Evolutionary conservation across 1,140 invertebrate genomes (phyloP).

Genomic region (Ctenoplectra terminalis): DNA sequence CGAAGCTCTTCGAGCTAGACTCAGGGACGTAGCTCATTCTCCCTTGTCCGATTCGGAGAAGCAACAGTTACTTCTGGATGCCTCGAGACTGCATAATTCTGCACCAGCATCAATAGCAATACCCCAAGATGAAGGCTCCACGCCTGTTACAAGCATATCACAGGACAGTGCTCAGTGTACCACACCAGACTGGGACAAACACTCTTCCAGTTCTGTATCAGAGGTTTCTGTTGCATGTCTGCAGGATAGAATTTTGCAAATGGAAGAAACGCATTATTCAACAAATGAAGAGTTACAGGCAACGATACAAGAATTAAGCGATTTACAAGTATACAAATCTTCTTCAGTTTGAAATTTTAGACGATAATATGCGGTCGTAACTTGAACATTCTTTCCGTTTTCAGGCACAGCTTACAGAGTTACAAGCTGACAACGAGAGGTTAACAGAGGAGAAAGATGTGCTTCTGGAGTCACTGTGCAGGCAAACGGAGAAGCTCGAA

Average conservation of each 20-base stretch:
- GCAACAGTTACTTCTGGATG: slow-evolving; percentile 88
- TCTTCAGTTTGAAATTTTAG: neutral
- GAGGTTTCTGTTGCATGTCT: slow-evolving; percentile 96
- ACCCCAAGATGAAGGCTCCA: slow-evolving; percentile 77
- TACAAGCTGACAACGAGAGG: slow-evolving; percentile 94
- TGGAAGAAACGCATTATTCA: slow-evolving; percentile 86
- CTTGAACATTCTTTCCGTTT: neutral
- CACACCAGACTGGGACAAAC: slow-evolving; percentile 94
- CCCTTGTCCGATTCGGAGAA: slow-evolving; percentile 92
- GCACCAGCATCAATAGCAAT: slow-evolving; percentile 86
- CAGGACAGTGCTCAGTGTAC: slow-evolving; percentile 86
- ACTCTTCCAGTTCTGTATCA: slow-evolving; percentile 91
- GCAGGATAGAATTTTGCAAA: slow-evolving; percentile 94
- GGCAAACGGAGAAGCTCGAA: slow-evolving; percentile 95
- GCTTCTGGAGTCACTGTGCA: slow-evolving; percentile 94
- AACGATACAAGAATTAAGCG: slow-evolving; percentile 95
- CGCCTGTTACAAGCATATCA: slow-evolving; percentile 76
- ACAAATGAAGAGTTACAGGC: slow-evolving; percentile 98
- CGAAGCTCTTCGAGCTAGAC: slow-evolving; percentile 87
- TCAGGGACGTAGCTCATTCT: slow-evolving; percentile 90
- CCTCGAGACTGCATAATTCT: slow-evolving; percentile 86
- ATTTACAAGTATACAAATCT: slow-evolving; percentile 87
- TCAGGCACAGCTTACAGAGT: slow-evolving; percentile 89
- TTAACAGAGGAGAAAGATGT: slow-evolving; percentile 94
- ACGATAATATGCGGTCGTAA: neutral